Conservation (phyloP, 2,797 vertebrate genomes). For the Syngnathus rostellatus region DNA sequence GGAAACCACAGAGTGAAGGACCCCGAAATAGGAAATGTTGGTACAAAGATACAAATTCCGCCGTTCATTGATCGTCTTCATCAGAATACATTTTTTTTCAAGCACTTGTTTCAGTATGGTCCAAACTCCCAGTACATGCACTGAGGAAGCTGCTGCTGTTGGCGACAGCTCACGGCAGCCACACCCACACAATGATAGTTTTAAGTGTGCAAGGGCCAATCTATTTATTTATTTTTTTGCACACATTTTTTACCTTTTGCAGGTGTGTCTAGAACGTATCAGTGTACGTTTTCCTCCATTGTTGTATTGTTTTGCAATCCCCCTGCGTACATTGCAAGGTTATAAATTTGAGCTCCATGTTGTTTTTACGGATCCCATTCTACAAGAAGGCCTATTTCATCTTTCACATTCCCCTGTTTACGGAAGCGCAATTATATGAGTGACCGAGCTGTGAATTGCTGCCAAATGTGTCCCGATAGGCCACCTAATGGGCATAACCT, state of each 20-base stretch:
- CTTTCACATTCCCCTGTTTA: constrained; percentile 50
- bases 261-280: neutral
- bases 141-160: too few relatives aligned
- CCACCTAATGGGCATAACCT: constrained; percentile 27
- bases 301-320: neutral
- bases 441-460: constrained; percentile 23
- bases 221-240: too few relatives aligned
- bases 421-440: constrained; percentile 49
- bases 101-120: too few relatives aligned
- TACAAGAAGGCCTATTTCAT: constrained; percentile 33
- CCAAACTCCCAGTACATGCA: too few relatives aligned
- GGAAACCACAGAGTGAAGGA: constrained; percentile 21
- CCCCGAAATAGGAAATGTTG: constrained; percentile 4
- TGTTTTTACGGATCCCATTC: constrained; percentile 41
- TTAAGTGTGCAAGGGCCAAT: too few relatives aligned
- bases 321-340: neutral
- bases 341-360: constrained; percentile 37
- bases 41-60: neutral
- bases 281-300: neutral
- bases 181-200: too few relatives aligned
- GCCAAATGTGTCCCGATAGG: constrained; percentile 35
- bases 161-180: too few relatives aligned
- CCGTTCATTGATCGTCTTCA: too few relatives aligned
- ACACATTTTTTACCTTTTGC: neutral
- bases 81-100: too few relatives aligned